These are phyloP conservation scores for Hippocampus barbouri DNA, from an alignment of 2,113 vertebrate genomes.

Conservation along the genomic window DNA sequence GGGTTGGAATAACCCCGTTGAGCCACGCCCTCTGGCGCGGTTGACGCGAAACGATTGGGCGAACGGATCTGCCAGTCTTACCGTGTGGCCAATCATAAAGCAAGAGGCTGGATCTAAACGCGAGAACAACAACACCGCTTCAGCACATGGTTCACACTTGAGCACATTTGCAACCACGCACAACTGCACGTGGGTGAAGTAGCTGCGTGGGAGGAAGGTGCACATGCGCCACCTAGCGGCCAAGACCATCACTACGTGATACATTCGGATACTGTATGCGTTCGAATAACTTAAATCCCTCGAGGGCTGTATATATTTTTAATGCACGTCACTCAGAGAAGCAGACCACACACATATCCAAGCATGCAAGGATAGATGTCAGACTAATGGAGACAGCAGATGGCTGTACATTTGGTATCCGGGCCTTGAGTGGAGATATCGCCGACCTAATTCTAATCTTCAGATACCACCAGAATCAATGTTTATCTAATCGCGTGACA, in stretches of 20 bases:
- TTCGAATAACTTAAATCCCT: not conserved
- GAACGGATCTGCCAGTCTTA: conserved; percentile 15
- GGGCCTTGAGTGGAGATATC: too few species aligned
- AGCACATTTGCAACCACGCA: conserved; percentile 34
- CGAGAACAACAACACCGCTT: conserved; percentile 28
- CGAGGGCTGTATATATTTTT: not conserved
- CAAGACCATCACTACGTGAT: not conserved
- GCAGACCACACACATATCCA: too few species aligned
- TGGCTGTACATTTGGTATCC: too few species aligned
- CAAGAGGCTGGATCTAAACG: conserved; percentile 8
- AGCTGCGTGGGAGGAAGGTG: not conserved
- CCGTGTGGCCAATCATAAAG: conserved; percentile 5
- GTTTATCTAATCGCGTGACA: too few species aligned
- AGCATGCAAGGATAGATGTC: too few species aligned
- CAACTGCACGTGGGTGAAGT: conserved; percentile 43
- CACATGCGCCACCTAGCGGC: conserved; percentile 22
- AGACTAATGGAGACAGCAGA: too few species aligned
- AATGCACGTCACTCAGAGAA: not conserved
- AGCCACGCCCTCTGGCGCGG: conserved; percentile 6
- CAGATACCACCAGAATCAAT: too few species aligned
- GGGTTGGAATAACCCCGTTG: not conserved
- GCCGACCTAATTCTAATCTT: too few species aligned
- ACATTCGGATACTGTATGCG: not conserved
- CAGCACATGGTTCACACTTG: not conserved
- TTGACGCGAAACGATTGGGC: fast-evolving